Base-by-base conservation (phyloP, 2,797 vertebrate species). In the Paguma larvata region DNA sequence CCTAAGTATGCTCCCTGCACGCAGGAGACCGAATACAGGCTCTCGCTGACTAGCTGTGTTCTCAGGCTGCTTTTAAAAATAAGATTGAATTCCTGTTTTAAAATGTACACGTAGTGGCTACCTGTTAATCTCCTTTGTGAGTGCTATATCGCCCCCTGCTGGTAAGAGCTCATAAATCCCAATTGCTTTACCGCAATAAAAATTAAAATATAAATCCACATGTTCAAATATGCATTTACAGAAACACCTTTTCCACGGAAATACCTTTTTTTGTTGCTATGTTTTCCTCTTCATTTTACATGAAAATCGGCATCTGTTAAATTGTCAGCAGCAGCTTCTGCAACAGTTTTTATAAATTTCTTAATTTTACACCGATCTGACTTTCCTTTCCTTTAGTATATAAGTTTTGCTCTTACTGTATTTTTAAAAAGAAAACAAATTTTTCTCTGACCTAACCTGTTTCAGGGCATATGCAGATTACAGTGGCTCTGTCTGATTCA, bases 141-240 rank as follows among this genome's bases (percentile, higher is more conserved):
- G 44, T 77, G 90, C 80, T 48, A 85, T 88, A 56, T 92, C 98
- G 98, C 98, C 98, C 98, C 97, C 98, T 98, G 63, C 80, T 94
- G 98, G 98, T 88, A 96, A 88, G 85, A 95, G 80, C 73, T 79
- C n/a, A 41, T 67, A 93, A 41, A 32, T 89, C 77, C 78, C 75
- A 4, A 8, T 44, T 95, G 15, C 59, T 94, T 89, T 23, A 68
- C 79, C 30, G 19, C 44, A 65, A 67, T 70, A 65, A 85, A 95
- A 94, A 53, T 59, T 56, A 85, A 95, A 90, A 75, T 62, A 75
- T 38, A 63, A 70, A 41, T 48, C 38, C 27, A 41, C 30, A 19
- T 80, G 23, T 44, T 85, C 48, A 89, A 18, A 46, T 85, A 30
- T 2, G 3, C 83, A 5, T 90, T n/a, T 79, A 56, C 41, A 5